Conservation (phyloP, 2,113 vertebrate species). For the Eretmochelys imbricata region DNA sequence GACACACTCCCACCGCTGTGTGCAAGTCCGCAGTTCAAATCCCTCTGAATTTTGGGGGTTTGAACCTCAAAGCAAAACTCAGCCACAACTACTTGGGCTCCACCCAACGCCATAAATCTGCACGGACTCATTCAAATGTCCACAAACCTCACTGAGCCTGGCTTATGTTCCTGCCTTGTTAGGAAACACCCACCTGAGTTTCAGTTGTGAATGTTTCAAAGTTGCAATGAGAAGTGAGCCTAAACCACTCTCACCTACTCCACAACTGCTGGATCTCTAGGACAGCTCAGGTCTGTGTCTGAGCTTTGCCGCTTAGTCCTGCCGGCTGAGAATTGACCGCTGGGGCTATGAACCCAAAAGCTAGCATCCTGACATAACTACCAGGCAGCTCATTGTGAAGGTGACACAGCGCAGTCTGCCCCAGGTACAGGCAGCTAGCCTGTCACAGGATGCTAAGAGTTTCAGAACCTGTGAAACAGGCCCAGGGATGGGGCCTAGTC, state of each 20-base stretch:
- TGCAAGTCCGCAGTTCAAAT: neutral
- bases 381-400: neutral
- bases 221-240: slow-evolving; percentile 5
- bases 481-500: neutral
- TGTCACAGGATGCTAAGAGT: neutral
- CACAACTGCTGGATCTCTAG: rapidly evolving
- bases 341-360: neutral
- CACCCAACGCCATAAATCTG: neutral
- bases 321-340: neutral
- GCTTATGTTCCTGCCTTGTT: slow-evolving; percentile 12
- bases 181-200: slow-evolving; percentile 11
- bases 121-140: slow-evolving; percentile 21
- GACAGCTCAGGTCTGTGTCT: neutral
- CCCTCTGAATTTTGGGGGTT: neutral
- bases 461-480: neutral
- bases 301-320: neutral
- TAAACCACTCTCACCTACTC: neutral
- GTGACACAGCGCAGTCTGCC: neutral
- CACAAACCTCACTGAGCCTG: neutral
- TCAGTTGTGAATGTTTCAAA: slow-evolving; percentile 3
- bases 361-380: neutral
- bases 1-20: neutral
- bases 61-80: slow-evolving; percentile 33
- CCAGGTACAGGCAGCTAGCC: neutral
- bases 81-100: slow-evolving; percentile 18